These are phyloP conservation scores for Tinamus guttatus DNA, from an alignment of 2,113 vertebrate species.

Conservation along the genomic window DNA sequence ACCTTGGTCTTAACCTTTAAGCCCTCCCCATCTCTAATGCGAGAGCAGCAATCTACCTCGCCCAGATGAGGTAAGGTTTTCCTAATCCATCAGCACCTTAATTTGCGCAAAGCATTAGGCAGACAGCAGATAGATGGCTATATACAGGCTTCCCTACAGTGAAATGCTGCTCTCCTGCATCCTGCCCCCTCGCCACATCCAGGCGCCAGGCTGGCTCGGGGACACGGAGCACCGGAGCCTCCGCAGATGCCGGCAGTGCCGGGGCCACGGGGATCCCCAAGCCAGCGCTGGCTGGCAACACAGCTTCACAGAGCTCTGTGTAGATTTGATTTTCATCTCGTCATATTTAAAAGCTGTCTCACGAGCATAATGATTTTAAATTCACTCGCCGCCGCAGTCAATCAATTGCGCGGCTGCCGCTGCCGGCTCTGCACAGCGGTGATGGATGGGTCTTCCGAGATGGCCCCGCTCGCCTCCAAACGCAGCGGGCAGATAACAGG, in stretches of 20 bases:
- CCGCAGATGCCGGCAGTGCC: neutral
- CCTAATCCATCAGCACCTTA: constrained; percentile 61
- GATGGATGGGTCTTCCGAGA: constrained; percentile 52
- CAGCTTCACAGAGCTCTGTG: neutral
- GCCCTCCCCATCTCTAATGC: neutral
- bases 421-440: neutral
- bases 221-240: accelerated
- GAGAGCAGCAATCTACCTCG: neutral
- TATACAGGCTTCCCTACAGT: neutral
- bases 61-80: neutral
- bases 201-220: neutral
- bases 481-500: neutral
- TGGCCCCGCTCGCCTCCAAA: neutral
- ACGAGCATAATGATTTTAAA: constrained; percentile 24
- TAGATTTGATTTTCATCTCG: neutral
- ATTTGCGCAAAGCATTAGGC: constrained; percentile 33
- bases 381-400: constrained; percentile 29
- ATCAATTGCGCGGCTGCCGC: constrained; percentile 24
- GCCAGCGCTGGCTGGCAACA: neutral
- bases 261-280: accelerated
- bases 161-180: neutral
- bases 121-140: constrained; percentile 44
- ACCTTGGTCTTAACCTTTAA: neutral
- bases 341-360: constrained; percentile 43
- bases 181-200: neutral